Base-by-base conservation (phyloP, 2,888 invertebrate genomes). In the Leucoma salicis region DNA sequence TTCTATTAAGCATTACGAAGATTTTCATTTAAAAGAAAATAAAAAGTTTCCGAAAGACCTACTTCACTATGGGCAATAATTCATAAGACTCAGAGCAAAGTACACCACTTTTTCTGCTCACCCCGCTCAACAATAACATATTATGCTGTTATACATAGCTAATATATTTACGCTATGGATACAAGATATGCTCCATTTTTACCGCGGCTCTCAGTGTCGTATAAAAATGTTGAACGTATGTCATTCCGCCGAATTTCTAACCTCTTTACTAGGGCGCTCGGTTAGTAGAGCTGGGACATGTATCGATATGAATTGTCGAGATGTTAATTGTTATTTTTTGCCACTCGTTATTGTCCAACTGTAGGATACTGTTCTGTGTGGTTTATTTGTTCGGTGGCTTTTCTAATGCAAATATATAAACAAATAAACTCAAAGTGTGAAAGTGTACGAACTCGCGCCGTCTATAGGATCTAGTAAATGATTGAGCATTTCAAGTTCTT, bases 151-250 rank as follows among this genome's bases (percentile, higher is more conserved):
- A 31, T 29, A 38, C 14, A 31, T 31, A 24, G 15, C 11, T 18
- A 31, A 38, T 18, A 38, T 29, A 29, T 29, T 29, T 29, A 29
- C 13, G 14, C 29, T 13, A 7, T 29, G 12, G 13, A 29, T 29
- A 29, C 8, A 29, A 21, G 14, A 21, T 5, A 8, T 10, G 10
- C 14, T 8, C 46, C 40, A 43, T 55, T 43, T 42, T 43, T 38
- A 43, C 14, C 24, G 31, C 32, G 35, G 13, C 33, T 18, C 40
- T 10, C 27, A 6, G 29, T 40, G 46, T 47, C 57, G 45, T 47
- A 45, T 57, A 53, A 61, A 60, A 57, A 57, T 57, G 48, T 42
- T 45, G 42, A 35, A 42, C 54, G 50, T 58, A 46, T 50, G 37
- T 57, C 57, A 57, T 46, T 16, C 39, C 44, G 36, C 41, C 48